Base-by-base conservation (phyloP, 2,888 invertebrate genomes). In the Orthonychiurus folsomi region DNA sequence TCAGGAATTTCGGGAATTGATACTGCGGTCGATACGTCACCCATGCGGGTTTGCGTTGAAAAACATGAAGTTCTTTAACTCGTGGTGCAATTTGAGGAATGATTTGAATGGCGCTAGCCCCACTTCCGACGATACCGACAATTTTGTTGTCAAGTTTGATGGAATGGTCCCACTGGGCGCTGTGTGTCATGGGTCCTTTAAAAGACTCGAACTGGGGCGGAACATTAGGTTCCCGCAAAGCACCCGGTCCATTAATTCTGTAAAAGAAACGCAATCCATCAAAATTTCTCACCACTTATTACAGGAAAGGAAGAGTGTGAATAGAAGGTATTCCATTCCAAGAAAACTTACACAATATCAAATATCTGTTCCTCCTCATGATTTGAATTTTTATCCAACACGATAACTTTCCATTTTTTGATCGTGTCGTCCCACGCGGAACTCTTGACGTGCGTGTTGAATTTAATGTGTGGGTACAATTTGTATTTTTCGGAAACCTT, bases 31-130 rank as follows among this genome's bases (percentile, higher is more conserved):
- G 59, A n/a, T 61, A 59, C 52, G 55, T 50, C 3, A 66, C 48
- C 60, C 61, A 66, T 1, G 65, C 59, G 5, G 66, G 54, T 1
- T 57, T 24, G 23, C 68, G 25, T 52, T 68, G 68, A 21, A 59
- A 68, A 5, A 63, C 61, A n/a, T 58, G 54, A 0, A 66, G 60
- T 57, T 60, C 63, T 2, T 65, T 54, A 0, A 66, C 68, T 27
- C 53, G 20, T n/a, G 65, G 59, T 0, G 56, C 66, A 50, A 68
- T 62, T 20, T 50, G 53, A 12, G 66, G 65, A 9, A 68, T 63
- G 12, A 68, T 59, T 63, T 68, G 68, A 24, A 63, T 60, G 12
- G 68, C 68, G 50, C 59, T 60, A 12, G 68, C 63, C 1, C 68
- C 68, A 37, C 59, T 61, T 21, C 68, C 69, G 12, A 69, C 54